phyloP scores from a whole-genome alignment of 1,140 invertebrate genomes.

The Drosophila parvula region DNA sequence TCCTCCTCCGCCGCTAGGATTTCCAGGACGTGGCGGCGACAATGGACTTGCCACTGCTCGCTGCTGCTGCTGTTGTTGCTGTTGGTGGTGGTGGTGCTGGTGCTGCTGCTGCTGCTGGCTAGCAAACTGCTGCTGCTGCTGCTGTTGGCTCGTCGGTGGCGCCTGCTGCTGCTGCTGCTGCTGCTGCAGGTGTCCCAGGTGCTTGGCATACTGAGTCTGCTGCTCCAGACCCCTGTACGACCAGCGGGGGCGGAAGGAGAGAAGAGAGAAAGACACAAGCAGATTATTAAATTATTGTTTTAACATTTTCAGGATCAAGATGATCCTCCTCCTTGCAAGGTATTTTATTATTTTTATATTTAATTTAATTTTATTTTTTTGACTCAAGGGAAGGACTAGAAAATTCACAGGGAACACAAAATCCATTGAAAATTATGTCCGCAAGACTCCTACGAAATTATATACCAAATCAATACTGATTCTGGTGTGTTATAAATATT shows the following conservation, averaged over 20 bases:
- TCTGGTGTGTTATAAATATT: too few species aligned
- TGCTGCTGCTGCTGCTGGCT: slow-evolving; percentile 69
- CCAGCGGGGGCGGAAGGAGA: slow-evolving; percentile 49
- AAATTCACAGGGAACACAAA: too few species aligned
- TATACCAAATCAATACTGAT: too few species aligned
- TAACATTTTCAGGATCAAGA: too few species aligned
- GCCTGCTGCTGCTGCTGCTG: slow-evolving; percentile 51
- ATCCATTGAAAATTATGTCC: too few species aligned
- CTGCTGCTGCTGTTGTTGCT: slow-evolving; percentile 55
- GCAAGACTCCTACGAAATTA: too few species aligned
- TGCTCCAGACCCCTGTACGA: slow-evolving; percentile 80
- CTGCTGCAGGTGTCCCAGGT: slow-evolving; percentile 53
- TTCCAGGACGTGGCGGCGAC: slow-evolving; percentile 77
- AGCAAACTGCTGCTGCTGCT: slow-evolving; percentile 57
- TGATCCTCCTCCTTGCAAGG: too few species aligned
- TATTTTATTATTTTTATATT: too few species aligned
- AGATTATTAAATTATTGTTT: slow-evolving; percentile 72
- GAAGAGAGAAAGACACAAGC: slow-evolving; percentile 28
- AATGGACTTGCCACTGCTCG: slow-evolving; percentile 80
- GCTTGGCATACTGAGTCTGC: slow-evolving; percentile 74
- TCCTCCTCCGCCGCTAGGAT: slow-evolving; percentile 18
- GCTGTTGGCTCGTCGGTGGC: slow-evolving; percentile 50
- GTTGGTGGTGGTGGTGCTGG: slow-evolving; percentile 51
- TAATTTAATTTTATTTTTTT: too few species aligned
- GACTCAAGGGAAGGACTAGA: too few species aligned